Percentiles rank a stretch among this genome's conserved stretches.
Evolutionary conservation across 1,140 invertebrate species (phyloP).

Genomic region (Cotesia chilonis): DNA sequence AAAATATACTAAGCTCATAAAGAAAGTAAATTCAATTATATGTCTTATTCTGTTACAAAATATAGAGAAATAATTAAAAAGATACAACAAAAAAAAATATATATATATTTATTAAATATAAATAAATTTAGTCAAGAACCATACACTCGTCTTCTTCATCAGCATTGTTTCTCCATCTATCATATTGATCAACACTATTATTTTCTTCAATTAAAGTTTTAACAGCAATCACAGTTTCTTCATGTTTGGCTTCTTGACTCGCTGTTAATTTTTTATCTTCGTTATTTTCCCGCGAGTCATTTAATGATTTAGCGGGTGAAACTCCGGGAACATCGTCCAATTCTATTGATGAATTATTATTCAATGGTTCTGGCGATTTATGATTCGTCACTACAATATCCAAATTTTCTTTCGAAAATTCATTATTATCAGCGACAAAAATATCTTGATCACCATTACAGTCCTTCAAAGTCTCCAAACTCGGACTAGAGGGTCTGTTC

Average conservation of each 20-base stretch:
- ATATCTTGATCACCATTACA: no score
- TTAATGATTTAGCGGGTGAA: neutral
- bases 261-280: neutral
- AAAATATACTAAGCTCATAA: neutral
- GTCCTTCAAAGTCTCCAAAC: no score
- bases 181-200: neutral
- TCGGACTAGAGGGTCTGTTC: no score
- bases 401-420: no score
- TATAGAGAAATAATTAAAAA: constrained; percentile 2
- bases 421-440: no score
- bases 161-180: constrained; percentile 37
- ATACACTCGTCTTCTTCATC: constrained; percentile 46
- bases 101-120: neutral
- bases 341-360: no score
- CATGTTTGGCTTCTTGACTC: constrained; percentile 16
- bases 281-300: constrained; percentile 17
- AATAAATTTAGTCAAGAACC: constrained; percentile 37
- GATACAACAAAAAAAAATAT: constrained; percentile 7
- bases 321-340: no score
- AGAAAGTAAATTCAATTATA: neutral
- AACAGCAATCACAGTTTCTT: constrained; percentile 42
- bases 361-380: no score
- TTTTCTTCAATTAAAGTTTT: constrained; percentile 45
- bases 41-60: neutral
- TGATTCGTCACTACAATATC: no score